Evolutionary conservation across 2,888 invertebrate genomes (phyloP).

Genomic region (Caenorhabditis zanzibari): DNA sequence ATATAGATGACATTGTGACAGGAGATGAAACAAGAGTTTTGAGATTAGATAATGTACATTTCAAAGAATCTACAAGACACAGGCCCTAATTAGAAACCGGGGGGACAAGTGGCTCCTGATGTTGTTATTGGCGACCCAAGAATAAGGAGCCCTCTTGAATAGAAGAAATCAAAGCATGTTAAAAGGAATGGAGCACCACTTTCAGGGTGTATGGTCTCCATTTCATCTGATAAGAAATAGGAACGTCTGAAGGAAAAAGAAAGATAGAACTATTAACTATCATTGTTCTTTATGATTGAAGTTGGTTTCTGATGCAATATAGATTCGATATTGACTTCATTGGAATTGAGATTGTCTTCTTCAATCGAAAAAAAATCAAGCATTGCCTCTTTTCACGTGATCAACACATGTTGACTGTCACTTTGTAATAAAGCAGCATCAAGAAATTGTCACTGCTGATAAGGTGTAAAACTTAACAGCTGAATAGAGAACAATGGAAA

Average conservation of each 20-base stretch:
- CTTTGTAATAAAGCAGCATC: background rate
- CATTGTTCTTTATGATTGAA: background rate
- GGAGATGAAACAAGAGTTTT: background rate
- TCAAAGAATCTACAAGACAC: no score
- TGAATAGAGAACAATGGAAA: background rate
- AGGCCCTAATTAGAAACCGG: no score
- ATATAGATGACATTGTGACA: background rate
- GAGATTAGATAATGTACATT: background rate
- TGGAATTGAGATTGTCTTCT: background rate
- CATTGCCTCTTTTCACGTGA: conserved; percentile 20
- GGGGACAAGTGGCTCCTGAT: no score
- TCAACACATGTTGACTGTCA: conserved; percentile 14
- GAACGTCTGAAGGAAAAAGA: background rate
- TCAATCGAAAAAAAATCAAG: background rate
- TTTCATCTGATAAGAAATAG: no score
- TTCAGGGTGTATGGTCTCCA: no score
- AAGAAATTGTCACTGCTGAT: conserved; percentile 1
- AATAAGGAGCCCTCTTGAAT: no score
- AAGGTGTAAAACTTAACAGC: conserved; percentile 5
- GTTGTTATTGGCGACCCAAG: no score
- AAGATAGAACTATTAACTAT: background rate
- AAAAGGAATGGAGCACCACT: no score
- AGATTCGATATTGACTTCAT: background rate
- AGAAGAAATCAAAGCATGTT: no score
- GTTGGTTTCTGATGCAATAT: conserved; percentile 21